These are phyloP conservation scores for Mormyrops boulengeri DNA, from an alignment of 2,797 vertebrate genomes.

Conservation along the genomic window DNA sequence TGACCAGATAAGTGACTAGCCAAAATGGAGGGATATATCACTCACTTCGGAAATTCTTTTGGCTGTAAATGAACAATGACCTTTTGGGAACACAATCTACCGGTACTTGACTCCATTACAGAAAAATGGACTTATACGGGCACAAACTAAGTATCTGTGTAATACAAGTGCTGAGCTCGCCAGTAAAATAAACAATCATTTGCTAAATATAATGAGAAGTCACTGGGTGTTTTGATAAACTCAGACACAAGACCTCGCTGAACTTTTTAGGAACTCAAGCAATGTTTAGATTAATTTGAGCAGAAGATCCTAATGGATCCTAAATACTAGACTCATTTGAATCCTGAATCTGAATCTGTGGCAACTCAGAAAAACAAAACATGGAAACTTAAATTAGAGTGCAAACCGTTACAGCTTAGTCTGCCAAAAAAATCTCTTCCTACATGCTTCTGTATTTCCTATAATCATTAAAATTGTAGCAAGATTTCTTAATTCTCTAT, in stretches of 20 bases:
- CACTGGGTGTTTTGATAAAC: slow-evolving; percentile 8
- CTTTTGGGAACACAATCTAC: neutral
- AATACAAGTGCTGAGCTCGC: neutral
- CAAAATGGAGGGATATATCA: neutral
- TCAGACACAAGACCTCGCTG: neutral
- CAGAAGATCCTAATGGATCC: neutral
- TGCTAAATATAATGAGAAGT: slow-evolving; percentile 8
- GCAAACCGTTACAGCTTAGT: neutral
- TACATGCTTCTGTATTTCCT: neutral
- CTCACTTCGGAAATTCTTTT: neutral
- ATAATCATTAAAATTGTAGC: neutral
- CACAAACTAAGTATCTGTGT: neutral
- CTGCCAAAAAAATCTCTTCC: neutral
- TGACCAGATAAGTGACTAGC: neutral
- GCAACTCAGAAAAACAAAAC: neutral
- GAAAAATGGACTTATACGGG: neutral
- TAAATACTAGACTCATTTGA: neutral
- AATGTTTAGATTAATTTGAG: neutral
- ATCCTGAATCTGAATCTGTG: neutral
- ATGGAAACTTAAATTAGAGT: neutral
- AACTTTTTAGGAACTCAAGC: neutral
- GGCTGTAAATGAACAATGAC: neutral
- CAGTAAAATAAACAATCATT: slow-evolving; percentile 3
- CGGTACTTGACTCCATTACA: neutral
- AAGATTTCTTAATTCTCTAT: neutral